Base-by-base conservation (phyloP, 2,797 vertebrate species). In the Anolis apletophallus region DNA sequence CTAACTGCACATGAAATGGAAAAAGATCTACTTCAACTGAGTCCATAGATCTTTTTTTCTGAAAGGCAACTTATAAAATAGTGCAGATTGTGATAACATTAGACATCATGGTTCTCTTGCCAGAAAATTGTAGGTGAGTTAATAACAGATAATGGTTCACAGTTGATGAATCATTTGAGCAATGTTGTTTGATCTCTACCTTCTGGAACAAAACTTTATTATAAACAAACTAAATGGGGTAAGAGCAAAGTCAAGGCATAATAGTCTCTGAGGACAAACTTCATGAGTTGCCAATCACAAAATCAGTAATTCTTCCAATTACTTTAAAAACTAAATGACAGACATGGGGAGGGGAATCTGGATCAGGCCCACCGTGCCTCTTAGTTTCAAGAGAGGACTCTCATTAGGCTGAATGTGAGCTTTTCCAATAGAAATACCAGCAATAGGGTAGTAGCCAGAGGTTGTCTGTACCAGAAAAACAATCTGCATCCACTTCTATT, bases 71-170 rank as follows among this genome's bases (percentile, higher is more conserved):
- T 73, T 87, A 81, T 64, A 40, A 13, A 26, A 57, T 26, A 72
- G 23, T 4, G 55, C 7, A 73, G 54, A 59, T 29, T 59, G 55
- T 81, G 90, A 85, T 89, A 88, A 85, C 81, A 61, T 83, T 89
- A 85, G 90, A 92, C 90, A 92, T 93, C 89, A 91, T 83, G 78
- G 81, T 86, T 91, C 93, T 90, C 87, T 92, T 87, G 92, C 80
- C 93, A 84, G 90, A 64, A 82, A 8, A 90, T 87, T 87, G 89
- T 46, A 80, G 85, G 91, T 92, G 90, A 92, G 89, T 93, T 95
- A 91, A 91, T 94, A 89, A 93, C 85, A 92, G 91, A 94, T 93
- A 94, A 94, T 92, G 86, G 90, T 73, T 90, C 90, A 67, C 91
- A 93, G 21, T 83, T 92, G 85, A 90, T 61, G 86, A 87, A 87